A percentile compares a stretch with the other conserved stretches of the same genome.
These are phyloP conservation scores for Actinemys pallida DNA, from an alignment of 2,113 vertebrate genomes.

Conservation along the genomic window DNA sequence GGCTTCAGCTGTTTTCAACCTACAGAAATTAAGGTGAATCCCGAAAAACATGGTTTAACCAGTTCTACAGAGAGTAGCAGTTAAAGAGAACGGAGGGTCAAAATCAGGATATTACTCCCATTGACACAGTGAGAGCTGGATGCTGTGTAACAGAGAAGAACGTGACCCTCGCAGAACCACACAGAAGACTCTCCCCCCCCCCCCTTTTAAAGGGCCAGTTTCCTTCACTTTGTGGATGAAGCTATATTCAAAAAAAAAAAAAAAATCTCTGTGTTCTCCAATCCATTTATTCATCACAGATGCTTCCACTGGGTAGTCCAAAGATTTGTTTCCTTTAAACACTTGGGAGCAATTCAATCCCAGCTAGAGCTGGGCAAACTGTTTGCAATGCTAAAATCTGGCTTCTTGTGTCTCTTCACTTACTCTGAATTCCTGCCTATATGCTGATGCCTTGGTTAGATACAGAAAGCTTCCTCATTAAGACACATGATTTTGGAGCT, in stretches of 20 bases:
- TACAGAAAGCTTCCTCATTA: background rate
- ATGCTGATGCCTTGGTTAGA: background rate
- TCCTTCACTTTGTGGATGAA: background rate
- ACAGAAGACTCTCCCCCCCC: background rate
- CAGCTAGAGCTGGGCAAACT: slow-evolving; percentile 7
- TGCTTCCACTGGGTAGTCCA: background rate
- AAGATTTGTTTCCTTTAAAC: slow-evolving; percentile 35
- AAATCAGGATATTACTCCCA: background rate
- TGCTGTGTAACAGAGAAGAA: background rate
- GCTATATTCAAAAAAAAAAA: background rate
- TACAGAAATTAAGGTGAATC: background rate
- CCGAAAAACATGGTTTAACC: background rate
- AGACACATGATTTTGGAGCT: background rate
- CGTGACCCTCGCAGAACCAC: background rate
- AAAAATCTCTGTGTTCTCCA: background rate
- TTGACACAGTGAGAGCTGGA: background rate
- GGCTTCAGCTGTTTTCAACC: background rate
- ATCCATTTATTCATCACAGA: slow-evolving; percentile 23
- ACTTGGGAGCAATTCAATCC: background rate
- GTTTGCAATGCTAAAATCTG: slow-evolving; percentile 5
- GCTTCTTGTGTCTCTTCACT: fast-evolving
- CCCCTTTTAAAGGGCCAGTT: background rate
- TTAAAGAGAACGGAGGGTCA: background rate
- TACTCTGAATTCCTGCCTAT: background rate
- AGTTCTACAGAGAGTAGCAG: background rate